Base-by-base conservation (phyloP, 1,140 invertebrate genomes). In the Penaeus vannamei region DNA sequence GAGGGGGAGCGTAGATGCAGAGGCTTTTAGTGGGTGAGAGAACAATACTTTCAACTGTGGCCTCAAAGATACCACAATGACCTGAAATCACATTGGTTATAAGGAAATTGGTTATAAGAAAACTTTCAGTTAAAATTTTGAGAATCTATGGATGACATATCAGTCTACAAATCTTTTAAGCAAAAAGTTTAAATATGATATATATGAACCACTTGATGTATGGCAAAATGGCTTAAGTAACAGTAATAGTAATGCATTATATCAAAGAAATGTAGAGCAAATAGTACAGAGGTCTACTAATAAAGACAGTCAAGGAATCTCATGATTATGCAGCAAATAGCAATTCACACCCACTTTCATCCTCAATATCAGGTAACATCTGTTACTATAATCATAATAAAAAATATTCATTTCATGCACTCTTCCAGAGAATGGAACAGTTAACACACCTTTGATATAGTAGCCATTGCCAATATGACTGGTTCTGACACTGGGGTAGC, bases 401-500 rank as follows among this genome's bases (percentile, higher is more conserved):
- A 42, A 46, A 10, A 0, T 42, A 10, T 80, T 10, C 20, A 0
- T 8, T 80, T 80, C 77, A 32, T 10, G 26, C 7, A 29, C 46
- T 36, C 53, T 72, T 36, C 84, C 32, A 84, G 32, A 62, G 36
- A 77, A 83, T 84, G 85, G 69, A 90, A 91, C 53, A n/a, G 32
- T 59, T 36, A 91, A 87, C 61, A 81, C 19, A 90, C 95, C 94
- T 98, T 98, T 0, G 97, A 97, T 77, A 99, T 94, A 10, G 98
- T 98, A 0, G 97, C 98, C 94, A 99, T 95, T 7, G 98, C 98
- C 81, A 99, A 95, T 86, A 98, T 95, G 91, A 96, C 95, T 92
- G 96, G 95, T 92, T 95, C 95, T 92, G 95, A 94, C 53, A 97
- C 93, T 3, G 96, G 96, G 92, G 97, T 95, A 62, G 95, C 94